Conservation (phyloP, 2,888 invertebrate species). For the Oxytorus armatus region DNA sequence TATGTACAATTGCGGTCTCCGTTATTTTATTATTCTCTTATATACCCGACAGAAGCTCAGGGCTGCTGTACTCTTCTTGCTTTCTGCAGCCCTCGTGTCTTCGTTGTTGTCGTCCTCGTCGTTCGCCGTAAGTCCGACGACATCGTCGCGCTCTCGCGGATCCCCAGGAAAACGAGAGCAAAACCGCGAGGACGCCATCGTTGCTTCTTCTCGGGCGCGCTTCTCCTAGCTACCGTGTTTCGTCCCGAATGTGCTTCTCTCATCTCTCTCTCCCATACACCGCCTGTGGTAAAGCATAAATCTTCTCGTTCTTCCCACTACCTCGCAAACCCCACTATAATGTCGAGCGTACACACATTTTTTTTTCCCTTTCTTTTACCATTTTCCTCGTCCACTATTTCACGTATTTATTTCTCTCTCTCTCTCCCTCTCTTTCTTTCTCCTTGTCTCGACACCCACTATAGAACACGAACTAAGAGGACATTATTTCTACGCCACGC, state of each 20-base stretch:
- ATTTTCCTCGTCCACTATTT: constrained; percentile 47
- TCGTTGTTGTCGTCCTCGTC: constrained; percentile 66
- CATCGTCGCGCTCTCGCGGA: constrained; percentile 70
- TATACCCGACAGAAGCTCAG: constrained; percentile 42
- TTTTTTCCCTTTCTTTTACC: constrained; percentile 15
- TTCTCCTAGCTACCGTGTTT: constrained; percentile 50
- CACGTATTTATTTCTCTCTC: constrained; percentile 49
- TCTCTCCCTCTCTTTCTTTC: constrained; percentile 44
- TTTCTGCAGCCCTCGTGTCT: constrained; percentile 44
- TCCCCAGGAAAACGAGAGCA: constrained; percentile 74
- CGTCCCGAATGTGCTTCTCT: constrained; percentile 22
- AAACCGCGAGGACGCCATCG: constrained; percentile 79
- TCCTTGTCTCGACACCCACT: constrained; percentile 54
- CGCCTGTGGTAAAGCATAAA: constrained; percentile 76
- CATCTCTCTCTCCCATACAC: constrained; percentile 50
- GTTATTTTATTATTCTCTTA: constrained; percentile 53
- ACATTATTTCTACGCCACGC: constrained; percentile 16
- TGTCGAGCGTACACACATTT: constrained; percentile 57
- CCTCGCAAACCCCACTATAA: constrained; percentile 56
- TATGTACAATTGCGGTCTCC: neutral
- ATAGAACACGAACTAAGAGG: constrained; percentile 12
- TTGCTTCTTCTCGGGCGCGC: constrained; percentile 67
- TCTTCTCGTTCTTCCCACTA: constrained; percentile 74
- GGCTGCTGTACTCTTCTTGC: constrained; percentile 32
- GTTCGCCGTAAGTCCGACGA: constrained; percentile 61